Evolutionary conservation across 2,888 invertebrate genomes (phyloP).

Genomic region (Pherbina coryleti): DNA sequence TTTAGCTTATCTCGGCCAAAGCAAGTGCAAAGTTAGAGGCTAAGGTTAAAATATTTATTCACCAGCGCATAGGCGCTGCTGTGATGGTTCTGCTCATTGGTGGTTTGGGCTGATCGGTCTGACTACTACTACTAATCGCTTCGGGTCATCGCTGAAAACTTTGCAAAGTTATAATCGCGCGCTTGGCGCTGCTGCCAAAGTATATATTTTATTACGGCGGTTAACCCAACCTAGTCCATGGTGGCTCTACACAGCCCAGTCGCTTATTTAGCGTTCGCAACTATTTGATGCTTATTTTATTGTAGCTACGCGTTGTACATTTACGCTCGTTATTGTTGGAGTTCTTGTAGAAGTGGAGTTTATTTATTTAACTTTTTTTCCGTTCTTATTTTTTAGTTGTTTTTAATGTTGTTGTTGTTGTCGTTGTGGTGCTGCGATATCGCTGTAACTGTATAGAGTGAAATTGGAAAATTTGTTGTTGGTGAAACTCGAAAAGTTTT

Average conservation of each 20-base stretch:
- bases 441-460: background rate
- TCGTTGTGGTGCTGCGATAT: background rate
- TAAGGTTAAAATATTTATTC: too few species aligned
- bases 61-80: too few species aligned
- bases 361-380: too few species aligned
- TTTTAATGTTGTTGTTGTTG: background rate
- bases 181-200: slow-evolving; percentile 10
- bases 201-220: background rate
- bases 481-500: slow-evolving; percentile 39
- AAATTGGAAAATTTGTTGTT: slow-evolving; percentile 34
- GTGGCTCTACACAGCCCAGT: background rate
- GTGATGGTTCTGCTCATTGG: too few species aligned
- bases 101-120: too few species aligned
- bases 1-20: too few species aligned
- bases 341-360: background rate
- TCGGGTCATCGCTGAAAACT: slow-evolving; percentile 29
- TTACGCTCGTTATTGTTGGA: background rate
- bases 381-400: too few species aligned
- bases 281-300: slow-evolving; percentile 20
- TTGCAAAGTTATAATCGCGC: slow-evolving; percentile 29
- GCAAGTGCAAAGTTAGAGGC: too few species aligned
- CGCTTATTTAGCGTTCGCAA: background rate
- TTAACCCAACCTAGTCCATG: background rate
- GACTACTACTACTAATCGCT: background rate
- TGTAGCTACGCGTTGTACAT: background rate